Evolutionary conservation across 2,797 vertebrate species (phyloP).

Genomic region (Selene dorsalis): DNA sequence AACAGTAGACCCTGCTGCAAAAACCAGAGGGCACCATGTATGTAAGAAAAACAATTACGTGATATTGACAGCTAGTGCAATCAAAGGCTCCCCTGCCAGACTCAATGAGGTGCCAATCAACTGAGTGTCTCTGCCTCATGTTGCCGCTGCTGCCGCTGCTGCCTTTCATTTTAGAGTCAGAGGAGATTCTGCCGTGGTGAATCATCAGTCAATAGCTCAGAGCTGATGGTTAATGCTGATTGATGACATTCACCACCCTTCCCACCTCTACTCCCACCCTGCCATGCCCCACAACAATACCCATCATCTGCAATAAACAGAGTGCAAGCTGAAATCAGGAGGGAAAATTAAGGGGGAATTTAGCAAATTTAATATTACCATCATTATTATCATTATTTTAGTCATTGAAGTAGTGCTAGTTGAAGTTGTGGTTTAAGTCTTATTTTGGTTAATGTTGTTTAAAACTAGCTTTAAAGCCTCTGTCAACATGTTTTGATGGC

Average conservation of each 20-base stretch:
- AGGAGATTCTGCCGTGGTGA: slow-evolving; percentile 77
- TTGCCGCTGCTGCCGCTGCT: slow-evolving; percentile 63
- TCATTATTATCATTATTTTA: neutral
- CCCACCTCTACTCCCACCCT: slow-evolving; percentile 32
- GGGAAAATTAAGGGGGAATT: slow-evolving; percentile 20
- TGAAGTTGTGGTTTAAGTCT: neutral
- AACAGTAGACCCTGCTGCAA: slow-evolving; percentile 31
- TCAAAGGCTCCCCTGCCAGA: slow-evolving; percentile 83
- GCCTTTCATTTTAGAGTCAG: slow-evolving; percentile 84
- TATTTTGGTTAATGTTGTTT: slow-evolving; percentile 27
- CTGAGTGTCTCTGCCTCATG: slow-evolving; percentile 79
- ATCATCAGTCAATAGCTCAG: slow-evolving; percentile 84
- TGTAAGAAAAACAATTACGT: slow-evolving; percentile 81
- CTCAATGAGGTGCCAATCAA: slow-evolving; percentile 88
- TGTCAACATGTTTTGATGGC: slow-evolving; percentile 53
- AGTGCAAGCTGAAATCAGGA: slow-evolving; percentile 26
- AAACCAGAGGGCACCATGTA: slow-evolving; percentile 68
- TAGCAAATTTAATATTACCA: neutral
- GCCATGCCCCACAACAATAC: slow-evolving; percentile 17
- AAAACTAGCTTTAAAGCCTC: slow-evolving; percentile 16
- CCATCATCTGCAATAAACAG: slow-evolving; percentile 57
- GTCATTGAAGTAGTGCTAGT: neutral
- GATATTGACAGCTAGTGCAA: slow-evolving; percentile 84
- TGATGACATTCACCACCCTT: slow-evolving; percentile 79
- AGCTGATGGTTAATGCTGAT: slow-evolving; percentile 85